These are phyloP conservation scores for Neodon shergylaensis DNA, from an alignment of 2,113 vertebrate species.

Conservation along the genomic window DNA sequence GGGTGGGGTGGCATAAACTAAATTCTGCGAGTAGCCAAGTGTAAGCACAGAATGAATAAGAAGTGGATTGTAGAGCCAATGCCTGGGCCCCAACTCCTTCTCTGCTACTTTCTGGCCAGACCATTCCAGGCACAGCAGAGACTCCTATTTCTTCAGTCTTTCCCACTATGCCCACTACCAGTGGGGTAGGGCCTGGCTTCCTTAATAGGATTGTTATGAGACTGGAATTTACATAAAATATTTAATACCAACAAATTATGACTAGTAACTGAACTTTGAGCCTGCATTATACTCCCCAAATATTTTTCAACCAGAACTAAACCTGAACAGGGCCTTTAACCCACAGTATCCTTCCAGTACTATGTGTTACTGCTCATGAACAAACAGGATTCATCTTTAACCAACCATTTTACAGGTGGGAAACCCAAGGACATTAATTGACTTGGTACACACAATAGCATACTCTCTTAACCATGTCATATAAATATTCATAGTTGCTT, in stretches of 20 bases:
- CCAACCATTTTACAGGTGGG: neutral
- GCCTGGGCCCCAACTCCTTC: neutral
- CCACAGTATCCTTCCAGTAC: neutral
- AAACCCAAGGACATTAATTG: constrained; percentile 17
- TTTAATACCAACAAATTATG: neutral
- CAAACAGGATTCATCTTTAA: constrained; percentile 49
- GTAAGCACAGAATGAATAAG: neutral
- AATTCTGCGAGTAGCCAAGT: neutral
- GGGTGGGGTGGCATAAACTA: neutral
- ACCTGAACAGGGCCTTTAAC: neutral
- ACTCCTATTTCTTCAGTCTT: neutral
- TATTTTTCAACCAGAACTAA: constrained; percentile 11
- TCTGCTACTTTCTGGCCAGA: neutral
- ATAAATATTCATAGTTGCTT: constrained; percentile 59
- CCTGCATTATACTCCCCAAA: neutral
- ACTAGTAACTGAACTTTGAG: neutral
- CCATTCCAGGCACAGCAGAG: neutral
- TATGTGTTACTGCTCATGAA: neutral
- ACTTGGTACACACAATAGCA: constrained; percentile 58
- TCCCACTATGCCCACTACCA: neutral
- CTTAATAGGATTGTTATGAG: neutral
- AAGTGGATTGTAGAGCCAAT: neutral
- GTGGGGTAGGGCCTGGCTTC: rapidly evolving
- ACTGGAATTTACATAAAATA: neutral
- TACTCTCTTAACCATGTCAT: constrained; percentile 64